Base-by-base conservation (phyloP, 2,113 vertebrate genomes). In the Stomatorhinus ivindoensis region DNA sequence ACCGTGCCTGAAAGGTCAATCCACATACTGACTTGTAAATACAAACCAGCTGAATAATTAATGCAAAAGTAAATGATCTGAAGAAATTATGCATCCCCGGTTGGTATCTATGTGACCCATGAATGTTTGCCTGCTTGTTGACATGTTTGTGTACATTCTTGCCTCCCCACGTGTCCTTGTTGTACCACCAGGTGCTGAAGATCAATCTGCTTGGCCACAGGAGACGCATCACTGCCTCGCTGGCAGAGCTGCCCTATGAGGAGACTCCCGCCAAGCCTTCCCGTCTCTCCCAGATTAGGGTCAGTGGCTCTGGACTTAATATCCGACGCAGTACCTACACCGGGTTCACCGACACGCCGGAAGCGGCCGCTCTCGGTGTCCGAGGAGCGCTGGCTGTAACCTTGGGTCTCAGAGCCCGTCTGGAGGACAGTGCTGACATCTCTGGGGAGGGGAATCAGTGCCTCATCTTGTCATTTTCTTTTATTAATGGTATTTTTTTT, bases 261-360 rank as follows among this genome's bases (percentile, higher is more conserved):
- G 98, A 99, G 92, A 97, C 98, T 0, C 97, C 98, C 0, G 97
- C 98, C 61, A 99, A 99, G 92, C 98, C 98, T 0, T 98, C 98
- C 0, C 94, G 98, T 27, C 96, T 99, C 89, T 99, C 98, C 0
- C 98, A 99, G 95, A 97, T 99, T 90, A 96, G 97, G 94, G 98
- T 99, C 92, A 97, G 96, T 93, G 58, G 53, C 35, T 27, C 0
- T 8, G 84, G 31, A 19, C 83, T 15, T 31, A 31, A 24, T 42
- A 4, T 13, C 88, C 19, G 44, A 39, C 42, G 39, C 82, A 89
- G 87, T 82, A 0, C 58, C 58, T n/a, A 8, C 24, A 5, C n/a
- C n/a, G 24, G 24, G 24, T 61, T n/a, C 24, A 61, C 2, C 0
- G 9, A 27, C 58, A 27, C 9, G 3, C 1, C 1, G 35, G 0